Evolutionary conservation across 2,888 invertebrate genomes (phyloP), one percentile per base, ranked within the genome.

Genomic region (Morinoia aosen): DNA sequence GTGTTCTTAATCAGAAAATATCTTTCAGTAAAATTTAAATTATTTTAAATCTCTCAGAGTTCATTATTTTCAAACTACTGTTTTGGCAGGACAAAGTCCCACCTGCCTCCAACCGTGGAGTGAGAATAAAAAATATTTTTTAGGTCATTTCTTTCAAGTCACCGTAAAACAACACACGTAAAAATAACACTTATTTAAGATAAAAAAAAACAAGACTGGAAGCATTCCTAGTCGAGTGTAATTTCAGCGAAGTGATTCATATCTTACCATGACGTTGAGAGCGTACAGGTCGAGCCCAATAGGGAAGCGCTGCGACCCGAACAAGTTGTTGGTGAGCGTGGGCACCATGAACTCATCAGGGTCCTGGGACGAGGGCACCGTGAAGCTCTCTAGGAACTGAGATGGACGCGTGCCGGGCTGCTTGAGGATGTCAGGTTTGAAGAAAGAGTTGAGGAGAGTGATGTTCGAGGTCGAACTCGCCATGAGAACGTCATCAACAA

Each of bases 281-380:
- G 96, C 95, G 95, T 96, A 96, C 4, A 96, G 96, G 39, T 96
- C 96, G 25, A 96, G 93, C 12, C 96, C 96, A 8, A 96, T 91
- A 8, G 96, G 93, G 39, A 96, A 95, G 10, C 95, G 76, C 14
- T 88, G 93, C 3, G 95, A 33, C n/a, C 96, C 96, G 90, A 96
- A 96, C 48, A 96, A 95, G 39, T 94, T 96, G 64, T 96, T 95
- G 19, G 96, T 93, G 57, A 96, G 96, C 0, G 96, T 96, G 12
- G 56, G 95, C 16, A 96, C 96, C 93, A 96, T 64, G 90, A 91
- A 96, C 40, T 95, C 64, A 57, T 96, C 96, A 14, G 95, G 88
- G 1, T 95, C 95, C 90, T 96, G 96, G n/a, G 96, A 58, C 61
- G 88, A 95, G 3, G 93, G n/a, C 25, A 58, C 91, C 16, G 95